These are phyloP conservation scores for Microcebus murinus DNA, from an alignment of 2,113 vertebrate species.

Conservation along the genomic window DNA sequence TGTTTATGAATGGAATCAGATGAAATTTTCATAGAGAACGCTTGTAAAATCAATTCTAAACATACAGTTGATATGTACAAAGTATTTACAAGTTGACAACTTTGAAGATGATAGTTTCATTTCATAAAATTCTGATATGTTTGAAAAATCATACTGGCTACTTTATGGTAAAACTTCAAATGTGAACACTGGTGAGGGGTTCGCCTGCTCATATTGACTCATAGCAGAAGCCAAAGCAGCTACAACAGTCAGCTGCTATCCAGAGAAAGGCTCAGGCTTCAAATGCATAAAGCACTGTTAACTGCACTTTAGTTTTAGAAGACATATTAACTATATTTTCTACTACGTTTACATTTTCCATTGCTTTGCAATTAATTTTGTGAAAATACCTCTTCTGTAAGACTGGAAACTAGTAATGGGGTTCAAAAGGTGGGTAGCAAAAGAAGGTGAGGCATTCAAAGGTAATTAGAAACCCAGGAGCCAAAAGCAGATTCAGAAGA, in stretches of 20 bases:
- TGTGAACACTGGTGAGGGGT: neutral
- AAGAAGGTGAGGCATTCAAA: neutral
- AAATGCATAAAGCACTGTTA: neutral
- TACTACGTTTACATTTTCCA: conserved; percentile 31
- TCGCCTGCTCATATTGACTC: neutral
- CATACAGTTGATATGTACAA: neutral
- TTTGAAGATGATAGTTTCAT: neutral
- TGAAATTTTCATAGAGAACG: neutral
- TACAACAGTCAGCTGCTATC: neutral
- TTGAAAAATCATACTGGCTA: neutral
- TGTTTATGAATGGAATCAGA: neutral
- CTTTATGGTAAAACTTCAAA: neutral
- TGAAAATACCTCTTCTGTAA: neutral
- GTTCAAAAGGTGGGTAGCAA: neutral
- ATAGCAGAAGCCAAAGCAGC: neutral
- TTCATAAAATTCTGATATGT: neutral
- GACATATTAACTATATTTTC: neutral
- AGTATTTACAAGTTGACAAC: neutral
- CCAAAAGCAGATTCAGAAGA: neutral
- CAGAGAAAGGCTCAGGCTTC: neutral
- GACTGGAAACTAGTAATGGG: neutral
- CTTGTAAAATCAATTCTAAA: neutral
- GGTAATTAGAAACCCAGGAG: neutral
- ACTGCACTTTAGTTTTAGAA: neutral
- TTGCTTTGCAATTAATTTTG: conserved; percentile 31